Base-by-base conservation (phyloP, 2,797 vertebrate genomes). In the Tokudaia tokunoshimensis region DNA sequence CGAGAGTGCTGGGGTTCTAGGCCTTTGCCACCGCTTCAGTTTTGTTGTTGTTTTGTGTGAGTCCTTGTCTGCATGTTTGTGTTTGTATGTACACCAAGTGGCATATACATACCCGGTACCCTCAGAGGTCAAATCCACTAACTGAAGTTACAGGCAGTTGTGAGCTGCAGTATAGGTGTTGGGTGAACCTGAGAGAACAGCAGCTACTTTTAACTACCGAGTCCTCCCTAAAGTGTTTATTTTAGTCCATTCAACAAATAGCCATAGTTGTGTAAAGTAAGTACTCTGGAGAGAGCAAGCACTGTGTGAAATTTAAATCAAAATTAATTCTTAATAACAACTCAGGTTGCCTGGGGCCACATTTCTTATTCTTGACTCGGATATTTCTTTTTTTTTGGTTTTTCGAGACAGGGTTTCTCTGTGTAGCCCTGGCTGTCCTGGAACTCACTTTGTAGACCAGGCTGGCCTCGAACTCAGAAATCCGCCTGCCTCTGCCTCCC, bases 201-300 rank as follows among this genome's bases (percentile, higher is more conserved):
- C 59, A 44, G 47, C 61, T 22, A 50, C 29, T 50, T 20, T 22
- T 14, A 84, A 19, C 59, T 47, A 10, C 59, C 7, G 24, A 85
- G 44, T 50, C 8, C 41, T 63, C 61, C 31, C 20, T 24, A 37
- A 87, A 84, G 13, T 90, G 76, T 52, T 91, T 84, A 78, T 74
- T 83, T 92, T 93, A n/a, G 92, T 82, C 85, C 63, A 79, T 47
- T 92, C 17, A 75, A 2, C 84, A 92, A 57, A 88, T 10, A 59
- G 29, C 31, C 34, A 81, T 44, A 31, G 70, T 6, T 87, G 15
- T 90, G 31, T 34, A 82, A 65, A 11, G 12, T 59, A 61, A 78
- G 15, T 78, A 24, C 52, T 84, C 47, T 94, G 52, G 13, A 67
- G 92, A 41, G 78, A 75, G 57, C 72, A 70, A 70, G 50, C 79